Conservation (phyloP, 1,140 invertebrate species). For the Leptoteleia sp. region DNA sequence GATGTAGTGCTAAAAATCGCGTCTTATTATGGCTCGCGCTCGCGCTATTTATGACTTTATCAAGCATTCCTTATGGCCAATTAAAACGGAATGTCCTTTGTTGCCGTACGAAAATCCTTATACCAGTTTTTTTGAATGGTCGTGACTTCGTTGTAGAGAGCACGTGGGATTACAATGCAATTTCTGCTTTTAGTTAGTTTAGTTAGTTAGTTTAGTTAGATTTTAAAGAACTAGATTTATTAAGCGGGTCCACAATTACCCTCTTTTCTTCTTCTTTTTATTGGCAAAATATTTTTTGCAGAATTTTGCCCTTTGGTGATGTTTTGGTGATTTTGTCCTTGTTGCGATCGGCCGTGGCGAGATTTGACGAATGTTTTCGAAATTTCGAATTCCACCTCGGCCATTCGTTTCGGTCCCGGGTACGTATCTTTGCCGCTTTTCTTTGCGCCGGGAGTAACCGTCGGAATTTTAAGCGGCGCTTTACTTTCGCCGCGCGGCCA, state of each 20-base stretch:
- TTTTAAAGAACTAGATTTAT: no score
- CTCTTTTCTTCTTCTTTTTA: no score
- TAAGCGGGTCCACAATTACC: no score
- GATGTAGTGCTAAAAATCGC: conserved; percentile 23
- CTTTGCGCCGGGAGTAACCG: conserved; percentile 3
- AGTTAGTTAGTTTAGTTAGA: no score
- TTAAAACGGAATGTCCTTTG: conserved; percentile 25
- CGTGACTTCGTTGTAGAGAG: conserved; percentile 5
- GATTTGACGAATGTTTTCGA: conserved; percentile 33
- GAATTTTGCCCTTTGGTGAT: no score
- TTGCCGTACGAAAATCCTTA: conserved; percentile 6
- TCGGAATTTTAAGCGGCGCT: conserved; percentile 44
- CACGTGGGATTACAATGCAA: background rate
- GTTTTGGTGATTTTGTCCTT: no score
- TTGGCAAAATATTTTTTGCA: no score
- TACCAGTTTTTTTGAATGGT: conserved; percentile 3
- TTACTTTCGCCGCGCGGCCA: conserved; percentile 21
- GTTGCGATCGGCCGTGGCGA: background rate
- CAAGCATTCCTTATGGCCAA: conserved; percentile 25
- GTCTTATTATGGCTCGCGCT: conserved; percentile 6
- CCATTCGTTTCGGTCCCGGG: conserved; percentile 11
- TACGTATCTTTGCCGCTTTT: conserved; percentile 37
- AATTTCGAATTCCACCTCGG: conserved; percentile 8
- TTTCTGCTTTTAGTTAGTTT: no score
- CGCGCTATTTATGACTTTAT: conserved; percentile 25